Base-by-base conservation (phyloP, 2,113 vertebrate genomes). In the Malurus alboscapulatus region DNA sequence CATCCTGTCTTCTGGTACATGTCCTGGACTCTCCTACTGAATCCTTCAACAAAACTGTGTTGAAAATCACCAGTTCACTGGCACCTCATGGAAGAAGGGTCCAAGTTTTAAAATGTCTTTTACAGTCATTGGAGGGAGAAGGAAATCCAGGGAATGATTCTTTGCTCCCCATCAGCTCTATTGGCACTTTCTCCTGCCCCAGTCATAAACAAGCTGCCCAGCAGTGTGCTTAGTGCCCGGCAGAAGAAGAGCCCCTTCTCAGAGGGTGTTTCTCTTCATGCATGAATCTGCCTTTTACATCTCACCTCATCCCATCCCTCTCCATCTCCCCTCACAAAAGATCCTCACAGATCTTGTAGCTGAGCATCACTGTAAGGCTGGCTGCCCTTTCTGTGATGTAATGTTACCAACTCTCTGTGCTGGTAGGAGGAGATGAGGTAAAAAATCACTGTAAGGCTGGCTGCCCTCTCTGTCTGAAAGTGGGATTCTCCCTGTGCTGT, bases 381-480 rank as follows among this genome's bases (percentile, higher is more conserved):
- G 32, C 62, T 59, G 44, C 29, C n/a, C n/a, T 36, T 36, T 36
- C 36, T 36, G 36, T 36, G 36, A 36, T 36, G 36, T 36, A 36
- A 36, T 36, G 36, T 36, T 36, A 36, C 36, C 36, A 36, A 36
- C 36, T 36, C 36, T 36, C 36, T 36, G 36, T 9, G 36, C 36
- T 36, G 36, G 36, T 36, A 9, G 36, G 36, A 36, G 36, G 36
- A 36, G 36, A 36, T 36, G 36, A 36, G 36, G 36, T 36, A 36
- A 36, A 36, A 36, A 36, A 0, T 36, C 44, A 79, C 62, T 44
- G 19, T 65, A 8, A 58, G 48, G 55, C 10, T 58, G 66, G 32
- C 62, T 59, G 44, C 29, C n/a, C n/a, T 36, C 36, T 36, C 36
- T 3, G 0, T 50, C 51, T 81, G 81, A 45, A 32, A 0, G 1